Evolutionary conservation across 2,888 invertebrate species (phyloP), one percentile per base, ranked within the genome.

Genomic region (Tenthredo amoena): DNA sequence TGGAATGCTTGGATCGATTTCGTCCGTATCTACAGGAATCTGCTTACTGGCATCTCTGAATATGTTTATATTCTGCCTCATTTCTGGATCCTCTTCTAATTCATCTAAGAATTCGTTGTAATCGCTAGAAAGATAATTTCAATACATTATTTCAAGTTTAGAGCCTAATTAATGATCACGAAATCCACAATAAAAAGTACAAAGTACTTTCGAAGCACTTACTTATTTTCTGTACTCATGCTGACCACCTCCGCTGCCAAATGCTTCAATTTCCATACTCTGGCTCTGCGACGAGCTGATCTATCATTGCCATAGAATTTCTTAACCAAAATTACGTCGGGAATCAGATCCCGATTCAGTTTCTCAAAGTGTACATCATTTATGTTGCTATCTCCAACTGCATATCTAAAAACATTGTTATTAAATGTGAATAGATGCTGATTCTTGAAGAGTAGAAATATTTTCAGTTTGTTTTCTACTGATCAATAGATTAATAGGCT

Each of bases 71-170:
- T 98, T 97, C 92, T 98, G 97, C 85, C 99, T 95, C 91, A 98
- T 95, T 18, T 96, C 96, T 4, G 96, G 96, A 94, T 99, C 99
- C 94, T 99, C 99, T 93, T 99, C 99, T 87, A 99, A 94, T 92
- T 99, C 99, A 90, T 99, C 98, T 94, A 99, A 94, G 94, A 99
- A 99, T 89, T 99, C 99, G 89, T 97, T 96, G 94, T 98, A 99
- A 90, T 99, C 99, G 90, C 98, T 98, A 93, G 40, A 94, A 93
- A 89, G 81, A 87, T 84, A 87, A 86, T 83, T 12, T 37, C 0
- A 43, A 43, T 9, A 15, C 9, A 71, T n/a, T 12, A 50, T 21
- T 40, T 5, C 15, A 76, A 76, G 18, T 76, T 76, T 26, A n/a
- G 12, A 43, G 21, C 18, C 21, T 76, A 12, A 85, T 26, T 86